phyloP scores from a whole-genome alignment of 2,113 vertebrate species.

The Paramormyrops kingsleyae region DNA sequence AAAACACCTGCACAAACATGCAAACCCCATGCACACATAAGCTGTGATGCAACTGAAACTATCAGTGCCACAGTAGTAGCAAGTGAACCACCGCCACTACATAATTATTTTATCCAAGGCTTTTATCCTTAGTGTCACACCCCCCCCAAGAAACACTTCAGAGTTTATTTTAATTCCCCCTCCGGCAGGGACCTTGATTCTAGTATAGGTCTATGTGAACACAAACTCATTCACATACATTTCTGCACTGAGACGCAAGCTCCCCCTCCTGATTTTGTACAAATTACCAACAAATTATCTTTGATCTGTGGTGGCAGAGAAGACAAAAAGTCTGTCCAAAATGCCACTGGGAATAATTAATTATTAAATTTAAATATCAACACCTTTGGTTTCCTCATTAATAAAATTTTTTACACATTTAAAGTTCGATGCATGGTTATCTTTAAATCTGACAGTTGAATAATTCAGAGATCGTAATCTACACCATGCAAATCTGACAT shows the following conservation, averaged over 20 bases:
- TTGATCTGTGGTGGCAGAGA: neutral
- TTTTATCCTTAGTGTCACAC: neutral
- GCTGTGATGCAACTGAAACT: neutral
- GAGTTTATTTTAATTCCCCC: neutral
- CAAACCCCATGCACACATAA: neutral
- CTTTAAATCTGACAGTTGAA: neutral
- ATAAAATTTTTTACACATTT: neutral
- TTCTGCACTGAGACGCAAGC: neutral
- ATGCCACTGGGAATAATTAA: neutral
- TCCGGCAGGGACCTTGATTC: neutral
- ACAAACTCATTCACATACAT: neutral
- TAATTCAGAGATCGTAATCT: neutral
- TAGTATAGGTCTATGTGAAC: neutral
- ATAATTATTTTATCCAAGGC: neutral
- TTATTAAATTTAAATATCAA: neutral
- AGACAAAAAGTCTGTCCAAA: neutral
- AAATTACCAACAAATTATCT: neutral
- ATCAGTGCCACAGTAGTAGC: neutral
- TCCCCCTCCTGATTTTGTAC: neutral
- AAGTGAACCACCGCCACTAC: neutral
- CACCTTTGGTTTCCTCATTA: neutral
- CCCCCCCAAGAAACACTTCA: neutral
- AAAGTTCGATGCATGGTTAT: neutral
- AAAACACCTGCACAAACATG: neutral
- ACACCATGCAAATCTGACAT: neutral